A percentile compares a stretch with the other conserved stretches of the same genome.
Conservation (phyloP, 2,888 invertebrate species). For the Rhagonycha fulva region DNA sequence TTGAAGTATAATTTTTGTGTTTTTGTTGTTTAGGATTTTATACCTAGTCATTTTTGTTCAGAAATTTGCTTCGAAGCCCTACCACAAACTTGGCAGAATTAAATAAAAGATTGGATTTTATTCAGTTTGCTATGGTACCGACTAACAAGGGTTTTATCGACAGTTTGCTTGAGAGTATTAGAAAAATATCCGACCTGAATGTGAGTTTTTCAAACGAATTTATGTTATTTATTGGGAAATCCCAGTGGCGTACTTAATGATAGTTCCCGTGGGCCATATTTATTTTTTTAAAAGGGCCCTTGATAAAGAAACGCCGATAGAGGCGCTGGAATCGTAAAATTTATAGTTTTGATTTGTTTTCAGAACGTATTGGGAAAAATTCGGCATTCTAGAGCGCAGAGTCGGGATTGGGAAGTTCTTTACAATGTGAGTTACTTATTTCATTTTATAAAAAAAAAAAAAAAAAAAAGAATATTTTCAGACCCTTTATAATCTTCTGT, state of each 20-base stretch:
- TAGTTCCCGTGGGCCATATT: no score
- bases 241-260: not conserved
- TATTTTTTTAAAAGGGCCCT: no score
- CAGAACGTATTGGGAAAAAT: slow-evolving; percentile 69
- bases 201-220: slow-evolving; percentile 52
- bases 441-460: not conserved
- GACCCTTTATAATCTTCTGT: slow-evolving; percentile 71
- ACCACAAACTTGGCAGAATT: slow-evolving; percentile 65
- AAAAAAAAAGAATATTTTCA: slow-evolving; percentile 47
- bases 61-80: slow-evolving; percentile 73
- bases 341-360: slow-evolving; percentile 22
- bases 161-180: slow-evolving; percentile 65
- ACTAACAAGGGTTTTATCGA: slow-evolving; percentile 65
- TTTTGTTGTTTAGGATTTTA: not conserved
- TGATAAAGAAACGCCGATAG: no score
- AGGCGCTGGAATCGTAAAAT: no score
- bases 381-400: slow-evolving; percentile 64
- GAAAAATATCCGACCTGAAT: slow-evolving; percentile 65
- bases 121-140: slow-evolving; percentile 69
- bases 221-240: not conserved
- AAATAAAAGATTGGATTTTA: slow-evolving; percentile 68
- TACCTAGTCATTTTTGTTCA: slow-evolving; percentile 43
- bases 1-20: slow-evolving; percentile 59
- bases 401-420: slow-evolving; percentile 71
- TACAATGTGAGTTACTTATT: slow-evolving; percentile 62